phyloP scores from a whole-genome alignment of 2,888 invertebrate genomes.

The Pyrrhosoma nymphula region DNA sequence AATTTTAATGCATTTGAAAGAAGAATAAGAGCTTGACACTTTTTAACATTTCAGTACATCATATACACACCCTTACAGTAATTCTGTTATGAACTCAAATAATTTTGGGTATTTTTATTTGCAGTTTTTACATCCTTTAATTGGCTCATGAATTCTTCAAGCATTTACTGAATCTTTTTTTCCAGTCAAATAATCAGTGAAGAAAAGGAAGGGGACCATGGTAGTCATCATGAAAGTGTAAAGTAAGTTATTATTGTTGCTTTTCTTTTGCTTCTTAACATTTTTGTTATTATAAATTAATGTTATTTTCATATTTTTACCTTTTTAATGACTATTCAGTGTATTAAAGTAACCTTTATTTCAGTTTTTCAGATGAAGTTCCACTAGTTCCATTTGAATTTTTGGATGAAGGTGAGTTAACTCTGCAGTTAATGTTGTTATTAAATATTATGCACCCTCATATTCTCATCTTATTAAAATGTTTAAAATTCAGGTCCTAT shows the following conservation, averaged over 20 bases:
- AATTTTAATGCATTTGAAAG: conserved; percentile 43
- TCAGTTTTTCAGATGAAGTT: conserved; percentile 86
- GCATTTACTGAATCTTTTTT: conserved; percentile 72
- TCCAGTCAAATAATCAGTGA: conserved; percentile 85
- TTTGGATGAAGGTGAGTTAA: conserved; percentile 82
- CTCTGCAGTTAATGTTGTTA: background rate
- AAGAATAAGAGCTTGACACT: conserved; percentile 35
- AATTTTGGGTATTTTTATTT: conserved; percentile 65
- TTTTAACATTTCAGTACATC: conserved; percentile 20
- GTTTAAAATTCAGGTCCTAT: conserved; percentile 79
- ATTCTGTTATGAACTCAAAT: conserved; percentile 55
- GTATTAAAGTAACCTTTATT: conserved; percentile 50
- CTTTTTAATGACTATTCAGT: conserved; percentile 48
- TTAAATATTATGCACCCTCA: background rate
- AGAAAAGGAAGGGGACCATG: conserved; percentile 81
- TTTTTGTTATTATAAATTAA: conserved; percentile 65
- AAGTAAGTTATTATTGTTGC: conserved; percentile 77
- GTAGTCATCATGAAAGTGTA: conserved; percentile 80
- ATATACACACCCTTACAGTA: conserved; percentile 56
- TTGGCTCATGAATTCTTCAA: conserved; percentile 67
- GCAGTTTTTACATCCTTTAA: conserved; percentile 67
- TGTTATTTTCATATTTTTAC: conserved; percentile 70
- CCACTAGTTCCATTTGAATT: conserved; percentile 85
- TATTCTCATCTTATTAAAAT: background rate
- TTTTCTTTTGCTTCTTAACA: conserved; percentile 68